Evolutionary conservation across 2,113 vertebrate species (phyloP).

Genomic region (Syngnathus typhle): DNA sequence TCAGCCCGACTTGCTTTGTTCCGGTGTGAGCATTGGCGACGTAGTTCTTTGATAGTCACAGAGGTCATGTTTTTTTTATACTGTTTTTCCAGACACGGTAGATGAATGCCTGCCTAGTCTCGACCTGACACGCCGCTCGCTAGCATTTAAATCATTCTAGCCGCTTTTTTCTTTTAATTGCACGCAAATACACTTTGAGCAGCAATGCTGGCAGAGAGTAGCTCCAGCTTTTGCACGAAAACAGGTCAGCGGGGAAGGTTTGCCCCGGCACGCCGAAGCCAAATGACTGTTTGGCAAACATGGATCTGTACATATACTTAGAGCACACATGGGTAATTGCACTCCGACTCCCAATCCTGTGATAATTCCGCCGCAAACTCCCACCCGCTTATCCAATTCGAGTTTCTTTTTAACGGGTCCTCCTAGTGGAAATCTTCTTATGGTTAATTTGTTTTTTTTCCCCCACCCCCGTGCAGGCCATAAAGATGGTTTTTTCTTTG

Average conservation of each 20-base stretch:
- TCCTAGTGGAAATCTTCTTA: background rate
- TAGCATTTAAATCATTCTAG: conserved; percentile 34
- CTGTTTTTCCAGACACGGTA: conserved; percentile 47
- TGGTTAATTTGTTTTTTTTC: conserved; percentile 23
- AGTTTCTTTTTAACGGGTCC: background rate
- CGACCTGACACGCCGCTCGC: conserved; percentile 50
- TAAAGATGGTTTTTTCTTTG: conserved; percentile 18
- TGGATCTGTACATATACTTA: conserved; percentile 12
- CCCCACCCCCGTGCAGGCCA: conserved; percentile 10
- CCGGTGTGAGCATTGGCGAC: conserved; percentile 13
- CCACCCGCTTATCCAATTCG: conserved; percentile 3
- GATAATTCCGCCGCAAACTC: conserved; percentile 14
- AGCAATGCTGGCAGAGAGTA: conserved; percentile 41
- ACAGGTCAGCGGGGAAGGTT: conserved; percentile 43
- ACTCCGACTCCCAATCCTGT: background rate
- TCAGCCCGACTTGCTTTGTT: conserved; percentile 15
- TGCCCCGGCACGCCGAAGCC: conserved; percentile 19
- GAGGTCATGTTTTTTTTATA: conserved; percentile 42
- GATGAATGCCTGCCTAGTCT: conserved; percentile 51
- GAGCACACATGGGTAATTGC: conserved; percentile 9
- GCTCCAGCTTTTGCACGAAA: conserved; percentile 37
- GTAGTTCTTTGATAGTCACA: conserved; percentile 33
- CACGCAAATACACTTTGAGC: conserved; percentile 31
- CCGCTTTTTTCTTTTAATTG: conserved; percentile 59
- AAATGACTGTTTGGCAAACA: conserved; percentile 29